These are phyloP conservation scores for Chymomyza fuscimana DNA, from an alignment of 2,888 invertebrate species.

Conservation along the genomic window DNA sequence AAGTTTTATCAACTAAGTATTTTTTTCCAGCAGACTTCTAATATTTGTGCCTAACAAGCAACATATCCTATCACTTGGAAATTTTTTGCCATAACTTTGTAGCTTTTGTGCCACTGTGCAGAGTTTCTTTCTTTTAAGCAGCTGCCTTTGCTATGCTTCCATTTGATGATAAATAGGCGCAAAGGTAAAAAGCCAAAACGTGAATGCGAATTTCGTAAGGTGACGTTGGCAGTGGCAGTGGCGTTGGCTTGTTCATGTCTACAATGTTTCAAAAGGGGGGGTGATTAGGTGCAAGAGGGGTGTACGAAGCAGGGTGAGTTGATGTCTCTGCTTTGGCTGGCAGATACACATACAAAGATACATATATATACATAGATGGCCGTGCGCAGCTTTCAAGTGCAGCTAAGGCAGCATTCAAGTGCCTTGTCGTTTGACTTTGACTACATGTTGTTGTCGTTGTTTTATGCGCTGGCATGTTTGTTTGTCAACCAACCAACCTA, in stretches of 20 bases:
- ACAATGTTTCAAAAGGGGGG: not conserved
- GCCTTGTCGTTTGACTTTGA: slow-evolving; percentile 38
- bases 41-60: too few relatives aligned
- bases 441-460: slow-evolving; percentile 32
- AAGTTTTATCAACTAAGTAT: too few relatives aligned
- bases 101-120: not conserved
- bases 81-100: not conserved
- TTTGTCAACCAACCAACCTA: slow-evolving; percentile 59
- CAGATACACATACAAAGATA: slow-evolving; percentile 16
- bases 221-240: slow-evolving; percentile 30
- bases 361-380: slow-evolving; percentile 24
- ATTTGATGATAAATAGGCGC: slow-evolving; percentile 72
- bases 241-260: slow-evolving; percentile 18
- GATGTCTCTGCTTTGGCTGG: slow-evolving; percentile 11
- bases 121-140: slow-evolving; percentile 23
- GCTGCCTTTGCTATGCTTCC: slow-evolving; percentile 35
- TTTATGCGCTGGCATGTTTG: slow-evolving; percentile 72
- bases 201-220: slow-evolving; percentile 67
- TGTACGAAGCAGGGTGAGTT: not conserved
- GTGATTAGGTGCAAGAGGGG: not conserved
- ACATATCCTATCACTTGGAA: too few relatives aligned
- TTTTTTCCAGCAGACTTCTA: too few relatives aligned
- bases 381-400: slow-evolving; percentile 61
- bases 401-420: slow-evolving; percentile 59
- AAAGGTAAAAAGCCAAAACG: slow-evolving; percentile 72